Percentiles rank a stretch among this genome's conserved stretches.
These are phyloP conservation scores for Ceratina calcarata DNA, from an alignment of 1,140 invertebrate genomes.

Conservation along the genomic window DNA sequence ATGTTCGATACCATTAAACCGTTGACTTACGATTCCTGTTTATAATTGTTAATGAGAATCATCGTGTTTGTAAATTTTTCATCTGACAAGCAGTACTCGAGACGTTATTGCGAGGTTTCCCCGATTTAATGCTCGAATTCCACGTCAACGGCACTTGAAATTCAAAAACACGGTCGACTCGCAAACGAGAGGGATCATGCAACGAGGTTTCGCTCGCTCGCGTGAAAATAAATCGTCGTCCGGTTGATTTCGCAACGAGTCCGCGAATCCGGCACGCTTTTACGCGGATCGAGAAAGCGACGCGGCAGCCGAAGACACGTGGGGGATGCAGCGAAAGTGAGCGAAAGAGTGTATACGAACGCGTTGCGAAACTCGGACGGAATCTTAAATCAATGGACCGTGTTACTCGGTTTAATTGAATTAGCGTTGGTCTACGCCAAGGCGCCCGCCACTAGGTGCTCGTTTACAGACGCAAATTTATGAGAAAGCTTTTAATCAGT, in stretches of 20 bases:
- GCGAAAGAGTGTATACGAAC: too few species aligned
- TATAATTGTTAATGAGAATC: too few species aligned
- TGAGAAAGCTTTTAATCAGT: slow-evolving; percentile 41
- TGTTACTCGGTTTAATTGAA: slow-evolving; percentile 40
- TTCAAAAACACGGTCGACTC: too few species aligned
- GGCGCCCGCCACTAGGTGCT: neutral
- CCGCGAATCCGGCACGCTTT: neutral
- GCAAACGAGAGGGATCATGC: too few species aligned
- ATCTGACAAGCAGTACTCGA: too few species aligned
- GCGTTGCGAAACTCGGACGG: slow-evolving; percentile 1
- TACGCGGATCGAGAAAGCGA: slow-evolving; percentile 1
- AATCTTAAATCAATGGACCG: slow-evolving; percentile 48
- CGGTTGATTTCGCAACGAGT: neutral
- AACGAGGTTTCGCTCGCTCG: neutral
- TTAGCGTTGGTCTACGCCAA: slow-evolving; percentile 21
- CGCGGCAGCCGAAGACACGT: too few species aligned
- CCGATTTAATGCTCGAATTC: too few species aligned
- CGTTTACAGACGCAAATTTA: slow-evolving; percentile 27
- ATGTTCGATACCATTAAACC: too few species aligned
- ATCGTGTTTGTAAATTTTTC: too few species aligned
- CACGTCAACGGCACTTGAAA: too few species aligned
- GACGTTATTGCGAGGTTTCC: too few species aligned
- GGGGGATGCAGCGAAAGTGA: neutral
- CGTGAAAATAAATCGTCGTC: neutral
- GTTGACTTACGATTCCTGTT: too few species aligned